phyloP scores from a whole-genome alignment of 1,140 invertebrate genomes.

The Rhysida immarginata region DNA sequence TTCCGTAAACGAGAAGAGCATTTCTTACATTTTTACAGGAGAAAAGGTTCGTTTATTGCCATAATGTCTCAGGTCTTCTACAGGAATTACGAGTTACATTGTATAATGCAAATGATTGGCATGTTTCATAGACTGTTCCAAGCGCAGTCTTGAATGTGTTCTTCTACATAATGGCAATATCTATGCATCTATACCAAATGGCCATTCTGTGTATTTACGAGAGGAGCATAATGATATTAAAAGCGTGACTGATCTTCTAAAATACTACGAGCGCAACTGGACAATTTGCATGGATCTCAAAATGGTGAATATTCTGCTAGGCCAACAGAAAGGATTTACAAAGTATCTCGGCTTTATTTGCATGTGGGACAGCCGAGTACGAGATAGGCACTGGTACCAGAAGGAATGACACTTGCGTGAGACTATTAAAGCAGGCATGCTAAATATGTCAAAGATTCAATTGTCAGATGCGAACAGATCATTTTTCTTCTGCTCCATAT shows the following conservation, averaged over 20 bases:
- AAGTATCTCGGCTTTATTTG: too few species aligned
- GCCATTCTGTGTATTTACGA: not conserved
- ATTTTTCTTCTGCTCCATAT: too few species aligned
- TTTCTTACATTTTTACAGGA: not conserved
- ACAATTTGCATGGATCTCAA: too few species aligned
- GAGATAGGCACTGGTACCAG: too few species aligned
- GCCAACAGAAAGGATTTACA: too few species aligned
- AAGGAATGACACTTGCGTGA: too few species aligned
- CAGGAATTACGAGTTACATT: constrained; percentile 2
- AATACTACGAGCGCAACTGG: not conserved
- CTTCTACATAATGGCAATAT: constrained; percentile 2
- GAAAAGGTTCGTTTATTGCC: not conserved
- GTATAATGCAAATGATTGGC: constrained; percentile 10
- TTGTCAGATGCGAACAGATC: too few species aligned
- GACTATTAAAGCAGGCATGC: too few species aligned
- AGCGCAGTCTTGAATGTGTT: not conserved
- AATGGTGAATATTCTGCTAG: too few species aligned
- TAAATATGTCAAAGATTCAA: too few species aligned
- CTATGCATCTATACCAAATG: not conserved
- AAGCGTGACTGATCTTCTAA: not conserved
- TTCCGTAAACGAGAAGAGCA: not conserved
- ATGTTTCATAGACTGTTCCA: not conserved
- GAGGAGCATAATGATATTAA: constrained; percentile 3
- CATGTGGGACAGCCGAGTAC: too few species aligned
- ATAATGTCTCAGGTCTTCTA: constrained; percentile 9